Evolutionary conservation across 37 sponge, comb jelly and placozoan genomes (phyloP).

Genomic region (Mnemiopsis leidyi): DNA sequence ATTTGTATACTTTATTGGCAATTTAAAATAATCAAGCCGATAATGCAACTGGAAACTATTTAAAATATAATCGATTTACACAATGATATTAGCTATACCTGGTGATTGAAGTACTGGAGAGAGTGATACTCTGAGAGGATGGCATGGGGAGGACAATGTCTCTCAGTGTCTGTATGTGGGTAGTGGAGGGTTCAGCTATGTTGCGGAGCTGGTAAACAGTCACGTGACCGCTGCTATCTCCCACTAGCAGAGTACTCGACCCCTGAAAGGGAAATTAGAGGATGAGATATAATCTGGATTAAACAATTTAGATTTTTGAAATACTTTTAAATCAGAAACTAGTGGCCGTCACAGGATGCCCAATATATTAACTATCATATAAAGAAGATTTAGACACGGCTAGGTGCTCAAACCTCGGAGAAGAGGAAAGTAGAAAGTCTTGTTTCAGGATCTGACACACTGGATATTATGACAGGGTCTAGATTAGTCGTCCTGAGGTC

Average conservation of each 20-base stretch:
- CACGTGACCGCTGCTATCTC: constrained; percentile 79
- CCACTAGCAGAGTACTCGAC: constrained; percentile 76
- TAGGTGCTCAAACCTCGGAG: constrained; percentile 52
- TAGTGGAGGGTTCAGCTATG: constrained; percentile 60
- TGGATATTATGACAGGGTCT: constrained; percentile 53
- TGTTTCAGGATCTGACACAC: constrained; percentile 51
- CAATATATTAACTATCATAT: no score
- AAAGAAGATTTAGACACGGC: no score
- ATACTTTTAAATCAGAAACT: no score
- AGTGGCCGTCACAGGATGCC: no score
- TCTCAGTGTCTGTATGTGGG: constrained; percentile 67
- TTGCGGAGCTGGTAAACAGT: constrained; percentile 82
- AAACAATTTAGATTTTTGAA: no score
- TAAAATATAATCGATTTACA: not conserved
- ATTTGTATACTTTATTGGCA: not conserved
- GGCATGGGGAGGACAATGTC: constrained; percentile 49
- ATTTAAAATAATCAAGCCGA: not conserved
- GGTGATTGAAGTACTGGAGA: not conserved
- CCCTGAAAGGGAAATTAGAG: not conserved
- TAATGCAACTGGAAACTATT: not conserved
- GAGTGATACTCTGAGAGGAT: not conserved
- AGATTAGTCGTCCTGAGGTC: constrained; percentile 61
- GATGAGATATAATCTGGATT: no score
- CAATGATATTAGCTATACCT: no score
- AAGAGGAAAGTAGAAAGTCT: constrained; percentile 56